Evolutionary conservation across 2,113 vertebrate species (phyloP).

Genomic region (Silurus glanis): DNA sequence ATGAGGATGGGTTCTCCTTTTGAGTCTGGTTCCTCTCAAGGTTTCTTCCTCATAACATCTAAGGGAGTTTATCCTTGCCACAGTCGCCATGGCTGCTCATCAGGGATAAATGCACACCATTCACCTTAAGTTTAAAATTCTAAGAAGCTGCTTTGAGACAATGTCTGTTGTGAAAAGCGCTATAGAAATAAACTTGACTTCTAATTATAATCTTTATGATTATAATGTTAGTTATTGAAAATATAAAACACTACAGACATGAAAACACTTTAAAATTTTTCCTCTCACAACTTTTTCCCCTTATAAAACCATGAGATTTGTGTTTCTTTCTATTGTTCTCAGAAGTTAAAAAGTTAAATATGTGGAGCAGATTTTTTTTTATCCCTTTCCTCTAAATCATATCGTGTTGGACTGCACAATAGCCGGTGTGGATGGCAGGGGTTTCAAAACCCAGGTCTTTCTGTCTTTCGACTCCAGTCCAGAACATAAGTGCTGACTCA

Average conservation of each 20-base stretch:
- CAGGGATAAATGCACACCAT: too few species aligned
- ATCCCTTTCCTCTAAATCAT: conserved; percentile 44
- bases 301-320: not conserved
- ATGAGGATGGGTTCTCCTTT: too few species aligned
- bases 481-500: conserved; percentile 66
- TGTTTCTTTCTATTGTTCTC: conserved; percentile 24
- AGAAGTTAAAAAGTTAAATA: conserved; percentile 40
- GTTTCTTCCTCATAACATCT: too few species aligned
- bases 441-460: conserved; percentile 56
- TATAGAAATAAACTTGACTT: not conserved
- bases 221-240: not conserved
- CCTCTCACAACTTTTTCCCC: not conserved
- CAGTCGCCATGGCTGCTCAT: too few species aligned
- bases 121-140: too few species aligned
- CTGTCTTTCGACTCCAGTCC: conserved; percentile 46
- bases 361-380: conserved; percentile 32
- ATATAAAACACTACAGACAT: not conserved
- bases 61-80: too few species aligned
- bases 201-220: not conserved
- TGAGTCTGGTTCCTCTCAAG: too few species aligned
- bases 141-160: too few species aligned
- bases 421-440: conserved; percentile 52
- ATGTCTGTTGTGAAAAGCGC: too few species aligned
- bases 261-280: not conserved
- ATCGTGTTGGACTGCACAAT: conserved; percentile 44